Evolutionary conservation across 23 tunicate species (phyloP).

Genomic region (Phallusia fumigata): DNA sequence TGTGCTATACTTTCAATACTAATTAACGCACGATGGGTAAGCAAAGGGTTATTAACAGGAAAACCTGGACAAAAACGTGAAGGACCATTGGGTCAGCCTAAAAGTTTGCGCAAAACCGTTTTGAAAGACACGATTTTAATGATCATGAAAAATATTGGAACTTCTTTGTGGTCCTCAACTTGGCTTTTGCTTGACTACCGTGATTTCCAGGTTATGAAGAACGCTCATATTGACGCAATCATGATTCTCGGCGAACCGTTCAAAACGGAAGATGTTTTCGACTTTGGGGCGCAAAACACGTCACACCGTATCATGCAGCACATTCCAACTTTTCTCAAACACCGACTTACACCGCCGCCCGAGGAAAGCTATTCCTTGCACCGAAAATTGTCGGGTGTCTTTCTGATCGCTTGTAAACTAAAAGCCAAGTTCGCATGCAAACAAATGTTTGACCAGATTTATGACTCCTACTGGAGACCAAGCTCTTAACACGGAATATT

Average conservation of each 20-base stretch:
- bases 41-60: too few species aligned
- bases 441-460: conserved; percentile 58
- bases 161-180: too few species aligned
- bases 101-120: too few species aligned
- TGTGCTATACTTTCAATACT: too few species aligned
- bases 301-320: conserved; percentile 73
- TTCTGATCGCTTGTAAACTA: conserved; percentile 71
- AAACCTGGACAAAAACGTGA: too few species aligned
- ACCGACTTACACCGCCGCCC: conserved; percentile 94
- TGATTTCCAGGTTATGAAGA: conserved; percentile 61
- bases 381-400: conserved; percentile 89
- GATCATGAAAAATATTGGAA: too few species aligned
- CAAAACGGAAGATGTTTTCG: conserved; percentile 66
- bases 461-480: conserved; percentile 39
- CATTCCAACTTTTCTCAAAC: conserved; percentile 88
- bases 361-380: conserved; percentile 96
- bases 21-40: too few species aligned
- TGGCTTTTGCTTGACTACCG: too few species aligned
- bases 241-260: conserved; percentile 98
- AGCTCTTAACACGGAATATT: neutral
- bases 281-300: conserved; percentile 77
- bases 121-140: too few species aligned
- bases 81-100: too few species aligned
- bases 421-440: conserved; percentile 83
- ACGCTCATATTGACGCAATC: conserved; percentile 94